Base-by-base conservation (phyloP, 2,113 vertebrate species). In the Ciconia stormi region DNA sequence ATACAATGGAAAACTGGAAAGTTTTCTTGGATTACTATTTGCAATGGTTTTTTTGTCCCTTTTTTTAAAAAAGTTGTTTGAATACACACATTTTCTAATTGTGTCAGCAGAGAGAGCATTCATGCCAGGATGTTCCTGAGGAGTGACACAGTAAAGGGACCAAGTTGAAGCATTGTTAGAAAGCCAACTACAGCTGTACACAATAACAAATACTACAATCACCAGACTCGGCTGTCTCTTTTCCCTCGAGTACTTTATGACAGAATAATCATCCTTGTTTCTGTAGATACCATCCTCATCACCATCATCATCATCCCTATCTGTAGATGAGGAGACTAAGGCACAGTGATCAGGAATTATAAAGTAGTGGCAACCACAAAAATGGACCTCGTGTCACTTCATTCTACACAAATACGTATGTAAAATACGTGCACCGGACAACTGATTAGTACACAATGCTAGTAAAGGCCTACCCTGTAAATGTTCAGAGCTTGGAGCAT, bases 351-450 rank as follows among this genome's bases (percentile, higher is more conserved):
- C 3, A 86, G 25, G 38, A 80, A 32, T 62, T 69, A 79, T 6
- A 32, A 76, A 85, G 30, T 27, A 65, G 2, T 20, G 16, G 13
- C 36, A 72, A 65, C 8, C 29, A 73, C 25, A 62, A 88, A 79
- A 56, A 34, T 0, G 6, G 80, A 58, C 21, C 8, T 47, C 0
- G 0, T 18, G 11, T 27, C 4, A 4, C 46, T 42, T 58, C 18
- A n/a, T 73, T 40, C 69, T 63, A 11, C 56, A 61, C 17, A 85
- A 44, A 63, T 8, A 58, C 0, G 1, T 9, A 23, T 18, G 38
- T 40, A 83, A 93, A 87, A 74, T 19, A 82, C 0, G 3, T 11
- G 25, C 36, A 44, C 16, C 20, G 86, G 14, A 83, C 12, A 85
- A 87, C 16, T 21, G 17, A 80, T 73, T 18, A 85, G 58, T 53